Conservation (phyloP, 1,140 invertebrate species). For the Bombus waltoni region DNA sequence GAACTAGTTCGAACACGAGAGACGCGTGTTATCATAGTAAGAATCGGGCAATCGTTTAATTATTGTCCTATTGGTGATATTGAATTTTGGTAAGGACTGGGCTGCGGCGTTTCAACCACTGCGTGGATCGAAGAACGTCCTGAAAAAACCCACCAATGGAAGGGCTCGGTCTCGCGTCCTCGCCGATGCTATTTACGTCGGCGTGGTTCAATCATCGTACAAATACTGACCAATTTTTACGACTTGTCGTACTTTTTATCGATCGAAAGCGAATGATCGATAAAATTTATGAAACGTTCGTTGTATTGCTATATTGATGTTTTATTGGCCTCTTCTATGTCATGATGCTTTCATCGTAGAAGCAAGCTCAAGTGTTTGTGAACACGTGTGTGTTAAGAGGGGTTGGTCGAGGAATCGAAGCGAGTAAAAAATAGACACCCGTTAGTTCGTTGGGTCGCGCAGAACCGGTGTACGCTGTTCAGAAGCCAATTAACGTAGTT, state of each 20-base stretch:
- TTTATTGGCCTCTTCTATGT: neutral
- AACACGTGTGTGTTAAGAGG: neutral
- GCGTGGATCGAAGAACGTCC: constrained; percentile 34
- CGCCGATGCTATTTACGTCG: constrained; percentile 19
- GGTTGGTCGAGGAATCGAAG: constrained; percentile 12
- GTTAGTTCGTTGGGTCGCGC: constrained; percentile 53
- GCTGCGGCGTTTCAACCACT: constrained; percentile 17
- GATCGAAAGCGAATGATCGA: neutral
- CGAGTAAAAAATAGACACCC: constrained; percentile 51
- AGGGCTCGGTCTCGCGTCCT: constrained; percentile 17
- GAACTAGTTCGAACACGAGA: too few relatives aligned
- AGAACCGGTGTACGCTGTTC: constrained; percentile 53
- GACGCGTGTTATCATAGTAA: too few relatives aligned
- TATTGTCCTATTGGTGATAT: neutral
- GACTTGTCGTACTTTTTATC: neutral
- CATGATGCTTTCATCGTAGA: neutral
- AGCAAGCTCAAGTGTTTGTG: too few relatives aligned
- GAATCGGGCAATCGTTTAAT: neutral
- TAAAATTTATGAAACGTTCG: neutral
- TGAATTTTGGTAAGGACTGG: neutral
- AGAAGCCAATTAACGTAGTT: constrained; percentile 69
- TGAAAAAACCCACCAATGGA: constrained; percentile 47
- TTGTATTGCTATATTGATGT: neutral
- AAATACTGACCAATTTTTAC: constrained; percentile 7
- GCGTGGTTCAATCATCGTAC: constrained; percentile 8